Evolutionary conservation across 2,888 invertebrate genomes (phyloP).

Genomic region (Drosophila engyochracea): DNA sequence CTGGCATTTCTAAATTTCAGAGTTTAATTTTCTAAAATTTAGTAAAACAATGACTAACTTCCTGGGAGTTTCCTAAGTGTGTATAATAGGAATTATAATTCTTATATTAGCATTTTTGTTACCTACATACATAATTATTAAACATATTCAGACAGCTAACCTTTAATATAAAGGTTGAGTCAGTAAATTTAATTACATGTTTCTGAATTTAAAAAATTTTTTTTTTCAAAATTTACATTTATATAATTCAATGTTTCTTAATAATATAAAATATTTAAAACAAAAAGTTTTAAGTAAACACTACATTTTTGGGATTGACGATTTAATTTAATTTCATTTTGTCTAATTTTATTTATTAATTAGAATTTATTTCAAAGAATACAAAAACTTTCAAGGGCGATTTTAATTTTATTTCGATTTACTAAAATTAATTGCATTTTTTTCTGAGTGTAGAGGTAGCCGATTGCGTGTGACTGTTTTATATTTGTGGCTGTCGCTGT

Average conservation of each 20-base stretch:
- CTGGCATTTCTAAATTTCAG: not conserved
- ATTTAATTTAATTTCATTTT: not conserved
- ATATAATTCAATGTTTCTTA: no score
- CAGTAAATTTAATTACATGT: no score
- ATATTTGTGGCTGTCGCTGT: slow-evolving; percentile 50
- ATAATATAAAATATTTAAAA: no score
- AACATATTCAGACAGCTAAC: no score
- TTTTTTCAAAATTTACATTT: not conserved
- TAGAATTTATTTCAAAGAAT: not conserved
- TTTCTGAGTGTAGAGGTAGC: slow-evolving; percentile 2
- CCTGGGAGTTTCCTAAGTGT: no score
- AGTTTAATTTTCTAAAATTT: not conserved
- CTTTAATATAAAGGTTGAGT: no score
- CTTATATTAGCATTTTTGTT: no score
- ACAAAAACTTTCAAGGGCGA: not conserved
- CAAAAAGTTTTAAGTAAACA: not conserved
- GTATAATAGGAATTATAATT: no score
- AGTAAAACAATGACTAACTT: no score
- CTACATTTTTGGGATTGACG: no score
- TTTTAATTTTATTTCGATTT: not conserved
- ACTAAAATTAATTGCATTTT: not conserved
- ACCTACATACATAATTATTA: no score
- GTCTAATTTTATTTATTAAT: not conserved
- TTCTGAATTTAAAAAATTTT: not conserved
- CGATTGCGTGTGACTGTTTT: slow-evolving; percentile 45